Percentiles rank a stretch among this genome's conserved stretches.
Conservation (phyloP, 2,888 invertebrate genomes). For the Lasioglossum villosulum region DNA sequence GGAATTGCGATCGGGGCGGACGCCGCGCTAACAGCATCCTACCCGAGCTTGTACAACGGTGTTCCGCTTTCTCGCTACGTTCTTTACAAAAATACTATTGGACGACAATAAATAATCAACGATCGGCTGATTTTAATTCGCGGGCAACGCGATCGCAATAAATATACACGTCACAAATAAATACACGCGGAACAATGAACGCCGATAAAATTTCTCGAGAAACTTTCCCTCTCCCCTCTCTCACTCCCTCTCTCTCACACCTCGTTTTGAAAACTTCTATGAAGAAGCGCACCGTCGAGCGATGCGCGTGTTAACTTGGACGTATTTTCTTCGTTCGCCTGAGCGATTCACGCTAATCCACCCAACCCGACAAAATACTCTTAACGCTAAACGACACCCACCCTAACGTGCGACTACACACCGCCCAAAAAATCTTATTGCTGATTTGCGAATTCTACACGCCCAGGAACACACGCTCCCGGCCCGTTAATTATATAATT, state of each 20-base stretch:
- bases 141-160: constrained; percentile 12
- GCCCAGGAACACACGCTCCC: background rate
- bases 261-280: background rate
- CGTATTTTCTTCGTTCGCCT: constrained; percentile 43
- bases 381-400: constrained; percentile 26
- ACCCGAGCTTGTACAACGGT: background rate
- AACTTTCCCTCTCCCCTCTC: background rate
- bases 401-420: constrained; percentile 12
- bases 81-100: constrained; percentile 41
- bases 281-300: background rate
- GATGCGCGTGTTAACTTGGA: constrained; percentile 44
- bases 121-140: constrained; percentile 3
- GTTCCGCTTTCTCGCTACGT: background rate
- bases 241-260: background rate
- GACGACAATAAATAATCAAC: constrained; percentile 38
- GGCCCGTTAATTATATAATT: constrained; percentile 51
- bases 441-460: constrained; percentile 14
- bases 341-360: constrained; percentile 8
- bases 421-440: constrained; percentile 46
- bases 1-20: background rate
- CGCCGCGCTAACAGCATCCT: background rate
- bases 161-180: constrained; percentile 35
- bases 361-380: constrained; percentile 47
- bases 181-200: constrained; percentile 36
- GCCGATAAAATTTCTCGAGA: constrained; percentile 37